Percentiles rank a stretch among this genome's conserved stretches.
Evolutionary conservation across 2,797 vertebrate species (phyloP).

Genomic region (Psittacula derbiana): DNA sequence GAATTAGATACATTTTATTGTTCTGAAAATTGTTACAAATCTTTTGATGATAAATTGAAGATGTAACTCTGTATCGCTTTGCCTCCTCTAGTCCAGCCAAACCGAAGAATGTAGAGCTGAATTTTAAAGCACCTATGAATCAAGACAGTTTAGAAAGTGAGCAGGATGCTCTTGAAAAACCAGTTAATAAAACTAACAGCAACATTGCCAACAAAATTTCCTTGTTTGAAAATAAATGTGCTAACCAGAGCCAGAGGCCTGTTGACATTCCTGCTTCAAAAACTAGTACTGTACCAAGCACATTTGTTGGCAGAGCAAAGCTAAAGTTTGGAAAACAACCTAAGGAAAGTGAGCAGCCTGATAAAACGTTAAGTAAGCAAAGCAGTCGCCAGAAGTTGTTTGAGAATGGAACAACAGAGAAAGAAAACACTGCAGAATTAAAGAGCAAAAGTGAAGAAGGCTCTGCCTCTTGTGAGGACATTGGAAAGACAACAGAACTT

Average conservation of each 20-base stretch:
- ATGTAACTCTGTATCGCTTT: constrained; percentile 38
- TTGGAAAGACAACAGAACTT: constrained; percentile 42
- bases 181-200: constrained; percentile 75
- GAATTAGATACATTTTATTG: not conserved
- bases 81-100: constrained; percentile 75
- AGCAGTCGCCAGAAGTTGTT: constrained; percentile 55
- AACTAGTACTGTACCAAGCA: constrained; percentile 72
- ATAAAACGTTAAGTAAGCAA: constrained; percentile 60
- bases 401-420: constrained; percentile 54
- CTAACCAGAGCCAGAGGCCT: constrained; percentile 69
- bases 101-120: constrained; percentile 79
- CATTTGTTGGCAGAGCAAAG: constrained; percentile 77
- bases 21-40: not conserved
- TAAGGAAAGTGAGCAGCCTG: constrained; percentile 72
- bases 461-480: not conserved
- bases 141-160: constrained; percentile 69
- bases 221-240: constrained; percentile 84
- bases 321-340: constrained; percentile 76
- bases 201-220: constrained; percentile 79
- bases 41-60: not conserved
- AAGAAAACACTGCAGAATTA: constrained; percentile 55
- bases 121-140: constrained; percentile 73
- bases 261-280: constrained; percentile 57
- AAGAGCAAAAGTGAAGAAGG: constrained; percentile 49
- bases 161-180: constrained; percentile 71